Conservation (phyloP, 1,140 invertebrate species). For the Trachelipus rathkii region DNA sequence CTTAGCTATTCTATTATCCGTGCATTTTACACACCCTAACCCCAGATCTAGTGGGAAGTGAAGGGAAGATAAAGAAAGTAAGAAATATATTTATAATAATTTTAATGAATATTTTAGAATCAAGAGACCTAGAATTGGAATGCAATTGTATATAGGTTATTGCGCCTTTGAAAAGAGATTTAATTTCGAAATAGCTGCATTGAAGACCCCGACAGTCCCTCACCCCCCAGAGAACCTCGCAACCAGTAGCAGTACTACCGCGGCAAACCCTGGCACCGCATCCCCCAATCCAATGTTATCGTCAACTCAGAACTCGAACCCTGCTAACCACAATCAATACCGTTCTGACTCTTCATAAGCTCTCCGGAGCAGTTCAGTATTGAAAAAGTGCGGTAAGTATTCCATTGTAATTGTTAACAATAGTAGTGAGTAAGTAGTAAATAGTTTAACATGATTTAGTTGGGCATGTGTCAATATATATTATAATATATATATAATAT, state of each 20-base stretch:
- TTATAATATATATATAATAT: too few species aligned
- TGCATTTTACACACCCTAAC: too few species aligned
- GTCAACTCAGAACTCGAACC: conserved; percentile 9
- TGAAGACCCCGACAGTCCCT: background rate
- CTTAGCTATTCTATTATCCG: too few species aligned
- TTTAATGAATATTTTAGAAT: conserved; percentile 64
- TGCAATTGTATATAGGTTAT: conserved; percentile 87
- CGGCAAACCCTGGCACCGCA: too few species aligned
- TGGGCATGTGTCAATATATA: too few species aligned
- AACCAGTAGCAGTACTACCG: too few species aligned
- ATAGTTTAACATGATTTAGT: too few species aligned
- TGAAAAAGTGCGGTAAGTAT: background rate
- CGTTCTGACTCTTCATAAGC: background rate
- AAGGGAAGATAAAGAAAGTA: too few species aligned
- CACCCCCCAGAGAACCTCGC: background rate
- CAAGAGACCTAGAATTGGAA: conserved; percentile 92
- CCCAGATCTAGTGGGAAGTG: too few species aligned
- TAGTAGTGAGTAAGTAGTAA: background rate
- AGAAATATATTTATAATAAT: background rate
- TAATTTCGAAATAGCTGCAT: conserved; percentile 55
- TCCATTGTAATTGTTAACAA: background rate
- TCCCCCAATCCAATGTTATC: background rate
- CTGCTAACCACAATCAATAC: background rate
- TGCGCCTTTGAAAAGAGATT: conserved; percentile 81
- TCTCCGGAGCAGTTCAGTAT: background rate